These are phyloP conservation scores for Prunella strophiata DNA, from an alignment of 2,797 vertebrate genomes.

Conservation along the genomic window DNA sequence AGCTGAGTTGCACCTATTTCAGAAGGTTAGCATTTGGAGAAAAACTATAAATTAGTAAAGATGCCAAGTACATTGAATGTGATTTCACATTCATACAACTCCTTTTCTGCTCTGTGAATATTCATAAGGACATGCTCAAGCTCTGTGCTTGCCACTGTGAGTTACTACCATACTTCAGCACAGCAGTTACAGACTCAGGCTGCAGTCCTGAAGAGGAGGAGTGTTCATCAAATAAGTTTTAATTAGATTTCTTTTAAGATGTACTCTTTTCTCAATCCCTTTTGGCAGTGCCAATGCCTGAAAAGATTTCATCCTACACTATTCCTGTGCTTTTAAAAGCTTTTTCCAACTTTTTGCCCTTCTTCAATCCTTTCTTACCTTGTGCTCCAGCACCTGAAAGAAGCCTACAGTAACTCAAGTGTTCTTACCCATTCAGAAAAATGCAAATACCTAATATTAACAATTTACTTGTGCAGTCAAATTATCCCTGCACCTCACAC, in stretches of 20 bases:
- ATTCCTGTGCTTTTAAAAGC: not conserved
- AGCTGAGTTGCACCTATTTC: not conserved
- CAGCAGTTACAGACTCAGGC: not conserved
- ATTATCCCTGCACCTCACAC: not conserved
- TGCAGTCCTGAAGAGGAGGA: not conserved
- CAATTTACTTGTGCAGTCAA: not conserved
- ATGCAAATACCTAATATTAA: not conserved
- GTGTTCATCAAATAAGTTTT: not conserved
- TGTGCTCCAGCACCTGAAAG: not conserved
- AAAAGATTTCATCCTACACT: accelerated
- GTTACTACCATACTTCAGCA: not conserved
- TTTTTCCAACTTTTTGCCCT: not conserved
- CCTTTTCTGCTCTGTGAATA: not conserved
- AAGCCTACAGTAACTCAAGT: not conserved
- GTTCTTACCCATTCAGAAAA: not conserved
- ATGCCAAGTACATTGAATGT: not conserved
- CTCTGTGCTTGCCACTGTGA: not conserved
- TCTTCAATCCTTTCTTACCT: not conserved
- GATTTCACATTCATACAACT: not conserved
- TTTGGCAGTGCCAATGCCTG: not conserved
- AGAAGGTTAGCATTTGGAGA: not conserved
- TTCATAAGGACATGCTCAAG: not conserved
- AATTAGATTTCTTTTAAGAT: not conserved
- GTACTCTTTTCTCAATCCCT: not conserved
- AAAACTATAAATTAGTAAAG: not conserved